These are phyloP conservation scores for Henricia sp. DNA, from an alignment of 53 echinoderm and acorn worm species.

Conservation along the genomic window DNA sequence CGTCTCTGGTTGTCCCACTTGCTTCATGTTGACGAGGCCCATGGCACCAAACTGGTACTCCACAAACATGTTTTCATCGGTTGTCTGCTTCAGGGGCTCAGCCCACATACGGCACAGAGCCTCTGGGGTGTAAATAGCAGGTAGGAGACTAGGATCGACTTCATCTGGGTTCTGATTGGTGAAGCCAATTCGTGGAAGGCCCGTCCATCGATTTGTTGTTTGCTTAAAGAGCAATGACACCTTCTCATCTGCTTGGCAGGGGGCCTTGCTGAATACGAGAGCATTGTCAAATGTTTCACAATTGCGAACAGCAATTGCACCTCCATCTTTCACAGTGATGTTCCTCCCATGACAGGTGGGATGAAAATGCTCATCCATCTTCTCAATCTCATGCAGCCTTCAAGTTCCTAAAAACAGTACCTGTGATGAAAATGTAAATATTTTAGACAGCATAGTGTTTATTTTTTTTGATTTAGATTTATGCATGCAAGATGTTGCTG, in stretches of 20 bases:
- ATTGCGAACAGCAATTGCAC: constrained; percentile 23
- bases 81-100: constrained; percentile 6
- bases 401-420: too few species aligned
- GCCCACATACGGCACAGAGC: constrained; percentile 54
- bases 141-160: constrained; percentile 36
- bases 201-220: constrained; percentile 50
- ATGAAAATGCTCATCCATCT: constrained; percentile 31
- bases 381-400: too few species aligned
- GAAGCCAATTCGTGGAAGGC: constrained; percentile 71
- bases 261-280: constrained; percentile 55
- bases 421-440: too few species aligned
- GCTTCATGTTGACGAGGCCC: constrained; percentile 10
- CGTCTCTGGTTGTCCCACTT: constrained; percentile 15
- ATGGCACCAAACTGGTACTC: constrained; percentile 48
- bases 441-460: too few species aligned
- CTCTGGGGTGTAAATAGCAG: constrained; percentile 55
- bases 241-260: constrained; percentile 48
- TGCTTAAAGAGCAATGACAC: constrained; percentile 59
- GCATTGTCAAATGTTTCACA: constrained; percentile 59
- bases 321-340: constrained; percentile 23
- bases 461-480: too few species aligned
- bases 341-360: constrained; percentile 63
- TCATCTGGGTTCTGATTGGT: constrained; percentile 67
- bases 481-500: too few species aligned
- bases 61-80: constrained; percentile 18